phyloP scores from a whole-genome alignment of 2,797 vertebrate species.

The Sternarchorhynchus goeldii region DNA sequence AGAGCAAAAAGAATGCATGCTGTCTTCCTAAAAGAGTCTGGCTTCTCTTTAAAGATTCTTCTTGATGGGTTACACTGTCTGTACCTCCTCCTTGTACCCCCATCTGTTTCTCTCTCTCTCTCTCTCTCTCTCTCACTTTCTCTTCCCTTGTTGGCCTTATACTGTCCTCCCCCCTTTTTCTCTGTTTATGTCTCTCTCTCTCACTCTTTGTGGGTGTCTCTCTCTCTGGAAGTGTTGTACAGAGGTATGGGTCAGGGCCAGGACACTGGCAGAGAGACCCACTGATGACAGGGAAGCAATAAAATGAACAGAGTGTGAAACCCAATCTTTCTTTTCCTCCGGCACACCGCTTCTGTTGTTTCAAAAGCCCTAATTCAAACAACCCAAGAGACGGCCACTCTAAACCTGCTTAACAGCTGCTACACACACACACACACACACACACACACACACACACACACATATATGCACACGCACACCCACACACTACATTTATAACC shows the following conservation, averaged over 20 bases:
- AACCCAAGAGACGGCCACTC: background rate
- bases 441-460: background rate
- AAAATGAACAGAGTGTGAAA: conserved; percentile 18
- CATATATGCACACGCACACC: background rate
- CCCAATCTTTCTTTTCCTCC: conserved; percentile 7
- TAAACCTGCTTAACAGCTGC: background rate
- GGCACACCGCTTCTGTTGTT: background rate
- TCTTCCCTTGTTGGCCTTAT: conserved; percentile 1
- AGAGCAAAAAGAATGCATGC: conserved; percentile 8
- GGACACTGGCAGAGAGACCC: conserved; percentile 19
- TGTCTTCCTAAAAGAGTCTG: conserved; percentile 11
- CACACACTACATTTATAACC: background rate
- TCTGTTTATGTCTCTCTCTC: conserved; percentile 38
- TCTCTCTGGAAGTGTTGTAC: conserved; percentile 36
- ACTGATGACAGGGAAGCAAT: conserved; percentile 9
- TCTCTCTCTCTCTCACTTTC: conserved; percentile 33
- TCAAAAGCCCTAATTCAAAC: background rate
- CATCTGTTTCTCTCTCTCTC: conserved; percentile 43
- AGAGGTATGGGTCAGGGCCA: conserved; percentile 21
- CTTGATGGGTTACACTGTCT: background rate
- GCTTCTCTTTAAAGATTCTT: conserved; percentile 20
- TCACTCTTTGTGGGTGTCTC: background rate
- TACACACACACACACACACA: background rate
- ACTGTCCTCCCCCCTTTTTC: conserved; percentile 17
- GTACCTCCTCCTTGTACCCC: conserved; percentile 26